phyloP scores from a whole-genome alignment of 2,113 vertebrate species.

The Stomatorhinus ivindoensis region DNA sequence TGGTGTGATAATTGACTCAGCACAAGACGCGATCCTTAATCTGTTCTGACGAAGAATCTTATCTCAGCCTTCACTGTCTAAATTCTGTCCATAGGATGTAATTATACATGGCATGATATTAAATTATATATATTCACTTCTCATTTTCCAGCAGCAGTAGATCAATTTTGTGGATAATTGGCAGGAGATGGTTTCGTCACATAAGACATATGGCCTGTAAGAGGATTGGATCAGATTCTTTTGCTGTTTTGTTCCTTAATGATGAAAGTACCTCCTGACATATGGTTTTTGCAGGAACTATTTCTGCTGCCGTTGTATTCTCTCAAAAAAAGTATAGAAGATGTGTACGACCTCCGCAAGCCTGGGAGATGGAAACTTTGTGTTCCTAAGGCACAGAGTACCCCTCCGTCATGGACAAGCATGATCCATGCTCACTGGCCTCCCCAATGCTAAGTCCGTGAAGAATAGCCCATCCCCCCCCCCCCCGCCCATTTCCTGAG shows the following conservation, averaged over 20 bases:
- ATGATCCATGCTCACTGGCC: not conserved
- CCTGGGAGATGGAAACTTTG: not conserved
- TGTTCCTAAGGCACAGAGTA: not conserved
- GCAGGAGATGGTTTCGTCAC: not conserved
- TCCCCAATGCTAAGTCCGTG: not conserved
- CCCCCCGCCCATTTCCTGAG: not conserved
- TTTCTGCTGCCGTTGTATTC: not conserved
- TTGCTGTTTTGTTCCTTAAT: not conserved
- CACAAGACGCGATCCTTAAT: conserved; percentile 39
- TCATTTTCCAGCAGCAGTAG: conserved; percentile 28
- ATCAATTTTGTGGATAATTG: not conserved
- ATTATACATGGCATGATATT: conserved; percentile 48
- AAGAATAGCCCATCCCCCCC: not conserved
- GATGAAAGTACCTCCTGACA: not conserved
- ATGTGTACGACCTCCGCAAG: not conserved
- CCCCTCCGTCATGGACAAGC: not conserved
- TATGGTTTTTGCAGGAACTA: not conserved
- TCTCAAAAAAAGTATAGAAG: not conserved
- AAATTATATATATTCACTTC: conserved; percentile 36
- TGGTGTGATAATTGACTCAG: conserved; percentile 4
- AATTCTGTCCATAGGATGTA: conserved; percentile 43
- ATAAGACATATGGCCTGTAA: not conserved
- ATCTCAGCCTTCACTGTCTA: conserved; percentile 39
- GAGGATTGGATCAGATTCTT: not conserved
- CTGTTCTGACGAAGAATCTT: conserved; percentile 36